Base-by-base conservation (phyloP, 53 echinoderm and acorn worm genomes). In the Hippasteria phrygiana region DNA sequence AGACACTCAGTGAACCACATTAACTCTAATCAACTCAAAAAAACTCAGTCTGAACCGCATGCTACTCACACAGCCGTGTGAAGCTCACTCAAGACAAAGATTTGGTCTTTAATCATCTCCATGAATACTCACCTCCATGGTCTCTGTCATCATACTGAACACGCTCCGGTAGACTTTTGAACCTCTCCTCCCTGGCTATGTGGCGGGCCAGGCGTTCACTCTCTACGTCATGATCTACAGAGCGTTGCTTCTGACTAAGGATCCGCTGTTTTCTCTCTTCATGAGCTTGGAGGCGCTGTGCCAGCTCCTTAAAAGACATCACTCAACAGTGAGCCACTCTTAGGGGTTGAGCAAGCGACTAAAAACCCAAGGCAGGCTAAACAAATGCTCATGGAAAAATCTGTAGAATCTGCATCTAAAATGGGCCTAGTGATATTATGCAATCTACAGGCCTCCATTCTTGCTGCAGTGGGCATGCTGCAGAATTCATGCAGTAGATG, bases 181-280 rank as follows among this genome's bases (percentile, higher is more conserved):
- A 7, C 26, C 74, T 71, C 64, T 90, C 90, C 5, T 67, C 47
- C 32, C 53, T 41, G 8, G 88, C 77, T 2, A 91, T 41, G 0
- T 88, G 77, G 4, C 74, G 67, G 0, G 92, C 92, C 20, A 91
- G 28, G 2, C 70, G 65, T 35, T 78, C 88, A 35, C 62, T 62
- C n/a, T 91, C 87, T 38, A 43, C 55, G 31, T 53, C 79, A 5
- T 70, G 53, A 17, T 84, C 70, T n/a, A 84, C 4, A 27, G 84
- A 84, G n/a, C 34, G 81, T 12, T 81, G 73, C 56, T 71, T 71
- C 69, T 54, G 69, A 9, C 82, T 71, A 73, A 90, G 22, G 24
- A 90, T 90, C 17, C 42, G 53, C 39, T 53, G 88, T 53, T 96
- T 93, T 56, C 90, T 87, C 70, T 94, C 93, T 73, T 96, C 96